Evolutionary conservation across 2,888 invertebrate species (phyloP).

Genomic region (Limnephilus auricula): DNA sequence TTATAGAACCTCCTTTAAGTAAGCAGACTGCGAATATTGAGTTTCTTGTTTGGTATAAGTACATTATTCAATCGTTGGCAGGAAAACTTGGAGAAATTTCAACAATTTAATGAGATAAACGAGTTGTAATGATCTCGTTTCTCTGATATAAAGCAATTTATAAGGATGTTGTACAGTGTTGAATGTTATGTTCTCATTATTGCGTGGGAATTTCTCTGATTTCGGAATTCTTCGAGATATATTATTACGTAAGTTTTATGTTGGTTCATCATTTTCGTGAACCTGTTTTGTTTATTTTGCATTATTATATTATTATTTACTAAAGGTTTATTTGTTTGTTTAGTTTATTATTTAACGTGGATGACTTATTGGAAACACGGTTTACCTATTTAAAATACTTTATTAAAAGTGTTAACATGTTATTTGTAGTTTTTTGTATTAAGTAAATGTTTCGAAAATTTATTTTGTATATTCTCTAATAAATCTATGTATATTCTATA

Average conservation of each 20-base stretch:
- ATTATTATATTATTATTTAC: background rate
- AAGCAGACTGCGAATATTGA: background rate
- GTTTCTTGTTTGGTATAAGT: background rate
- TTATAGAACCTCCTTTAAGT: background rate
- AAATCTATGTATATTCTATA: too few relatives aligned
- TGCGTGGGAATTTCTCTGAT: background rate
- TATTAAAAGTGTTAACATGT: too few relatives aligned
- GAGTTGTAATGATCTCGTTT: constrained; percentile 13
- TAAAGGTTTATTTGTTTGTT: too few relatives aligned
- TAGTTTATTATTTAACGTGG: too few relatives aligned
- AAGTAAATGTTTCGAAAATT: too few relatives aligned
- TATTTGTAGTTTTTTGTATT: too few relatives aligned
- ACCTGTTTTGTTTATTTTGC: background rate
- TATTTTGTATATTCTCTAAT: too few relatives aligned
- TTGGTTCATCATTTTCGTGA: background rate
- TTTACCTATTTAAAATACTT: too few relatives aligned
- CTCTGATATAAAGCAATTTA: background rate
- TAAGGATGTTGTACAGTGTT: background rate
- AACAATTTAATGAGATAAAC: constrained; percentile 18
- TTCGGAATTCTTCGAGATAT: background rate
- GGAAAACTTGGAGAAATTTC: constrained; percentile 11
- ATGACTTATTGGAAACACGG: too few relatives aligned
- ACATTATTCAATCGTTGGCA: background rate
- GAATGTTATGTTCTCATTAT: background rate
- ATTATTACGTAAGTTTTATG: background rate